Evolutionary conservation across 2,888 invertebrate genomes (phyloP).

Genomic region (Myathropa florea): DNA sequence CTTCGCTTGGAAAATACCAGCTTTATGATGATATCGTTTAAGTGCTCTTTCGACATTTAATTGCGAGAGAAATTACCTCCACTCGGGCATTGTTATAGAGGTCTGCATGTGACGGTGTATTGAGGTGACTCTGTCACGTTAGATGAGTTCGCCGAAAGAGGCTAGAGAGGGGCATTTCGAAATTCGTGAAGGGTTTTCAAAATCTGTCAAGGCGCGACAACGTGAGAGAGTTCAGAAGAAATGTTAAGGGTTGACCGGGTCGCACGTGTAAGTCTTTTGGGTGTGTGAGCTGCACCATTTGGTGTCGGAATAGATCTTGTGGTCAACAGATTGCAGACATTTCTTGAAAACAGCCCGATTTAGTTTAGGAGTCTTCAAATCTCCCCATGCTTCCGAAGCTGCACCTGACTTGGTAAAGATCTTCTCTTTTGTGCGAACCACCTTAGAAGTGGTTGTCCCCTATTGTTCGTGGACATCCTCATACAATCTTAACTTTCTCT

Average conservation of each 20-base stretch:
- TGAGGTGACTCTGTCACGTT: neutral
- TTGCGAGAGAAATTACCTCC: slow-evolving; percentile 40
- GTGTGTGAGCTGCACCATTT: too few relatives aligned
- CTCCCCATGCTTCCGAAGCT: too few relatives aligned
- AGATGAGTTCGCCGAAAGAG: neutral
- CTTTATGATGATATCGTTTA: slow-evolving; percentile 43
- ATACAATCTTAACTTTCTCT: neutral
- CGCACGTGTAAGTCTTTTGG: too few relatives aligned
- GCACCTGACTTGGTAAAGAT: too few relatives aligned
- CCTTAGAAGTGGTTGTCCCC: too few relatives aligned
- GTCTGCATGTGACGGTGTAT: neutral
- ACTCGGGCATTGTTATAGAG: slow-evolving; percentile 8
- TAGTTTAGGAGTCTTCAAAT: too few relatives aligned
- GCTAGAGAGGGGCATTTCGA: neutral
- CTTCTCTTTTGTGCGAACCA: too few relatives aligned
- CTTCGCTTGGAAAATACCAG: neutral
- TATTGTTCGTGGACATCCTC: neutral
- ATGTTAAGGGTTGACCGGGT: too few relatives aligned
- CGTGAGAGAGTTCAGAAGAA: neutral
- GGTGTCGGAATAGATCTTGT: too few relatives aligned
- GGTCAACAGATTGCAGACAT: too few relatives aligned
- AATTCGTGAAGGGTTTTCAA: neutral
- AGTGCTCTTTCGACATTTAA: slow-evolving; percentile 42
- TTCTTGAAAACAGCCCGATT: too few relatives aligned
- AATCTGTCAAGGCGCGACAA: neutral